Conservation (phyloP, 2,113 vertebrate species). For the Hypanus sabinus region DNA sequence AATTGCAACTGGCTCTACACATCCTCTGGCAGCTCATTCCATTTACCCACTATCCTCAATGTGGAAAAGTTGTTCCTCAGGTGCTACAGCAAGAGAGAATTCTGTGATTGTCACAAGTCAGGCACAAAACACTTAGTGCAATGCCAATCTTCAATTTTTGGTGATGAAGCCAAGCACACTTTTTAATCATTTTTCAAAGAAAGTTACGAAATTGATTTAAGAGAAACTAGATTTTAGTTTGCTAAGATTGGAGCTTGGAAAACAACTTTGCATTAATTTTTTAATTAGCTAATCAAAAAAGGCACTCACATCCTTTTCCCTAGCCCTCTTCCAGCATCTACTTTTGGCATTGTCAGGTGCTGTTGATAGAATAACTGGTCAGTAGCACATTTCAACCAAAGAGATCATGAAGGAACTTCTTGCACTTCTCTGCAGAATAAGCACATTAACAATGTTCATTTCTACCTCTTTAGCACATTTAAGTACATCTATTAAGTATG, state of each 20-base stretch:
- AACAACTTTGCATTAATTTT: background rate
- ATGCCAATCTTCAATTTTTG: background rate
- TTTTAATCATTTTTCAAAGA: background rate
- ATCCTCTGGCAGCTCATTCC: no score
- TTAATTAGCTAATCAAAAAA: background rate
- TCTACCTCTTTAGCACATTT: background rate
- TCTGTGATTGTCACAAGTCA: background rate
- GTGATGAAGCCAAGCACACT: background rate
- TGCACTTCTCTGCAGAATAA: background rate
- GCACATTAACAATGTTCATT: background rate
- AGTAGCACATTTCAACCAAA: background rate
- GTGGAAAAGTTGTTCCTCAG: no score
- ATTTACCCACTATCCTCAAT: no score
- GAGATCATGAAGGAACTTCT: background rate
- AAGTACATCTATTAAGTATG: background rate
- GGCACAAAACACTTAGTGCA: background rate
- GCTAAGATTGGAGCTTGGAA: background rate
- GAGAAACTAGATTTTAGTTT: background rate
- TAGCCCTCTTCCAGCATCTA: no score
- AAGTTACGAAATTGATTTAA: background rate
- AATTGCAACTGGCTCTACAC: no score
- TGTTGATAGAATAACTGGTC: no score
- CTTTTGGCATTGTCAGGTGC: no score
- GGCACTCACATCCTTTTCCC: no score
- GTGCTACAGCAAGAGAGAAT: background rate